phyloP scores from a whole-genome alignment of 2,113 vertebrate genomes.

The Naja naja region DNA sequence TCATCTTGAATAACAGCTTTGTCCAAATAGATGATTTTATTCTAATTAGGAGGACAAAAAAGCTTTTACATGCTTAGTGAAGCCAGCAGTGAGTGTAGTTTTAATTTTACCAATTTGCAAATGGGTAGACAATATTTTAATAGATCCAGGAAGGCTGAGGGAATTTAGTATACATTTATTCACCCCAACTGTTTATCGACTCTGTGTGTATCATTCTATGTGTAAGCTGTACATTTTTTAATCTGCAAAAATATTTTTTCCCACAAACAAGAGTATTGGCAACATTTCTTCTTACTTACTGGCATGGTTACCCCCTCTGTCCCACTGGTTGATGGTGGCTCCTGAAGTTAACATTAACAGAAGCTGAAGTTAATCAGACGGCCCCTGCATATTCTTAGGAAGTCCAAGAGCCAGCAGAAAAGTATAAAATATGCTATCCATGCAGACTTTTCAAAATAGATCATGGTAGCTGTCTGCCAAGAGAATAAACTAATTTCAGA shows the following conservation, averaged over 20 bases:
- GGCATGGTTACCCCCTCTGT: too few relatives aligned
- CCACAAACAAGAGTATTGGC: not conserved
- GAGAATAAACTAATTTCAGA: constrained; percentile 70
- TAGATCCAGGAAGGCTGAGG: constrained; percentile 46
- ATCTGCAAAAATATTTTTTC: not conserved
- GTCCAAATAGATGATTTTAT: constrained; percentile 66
- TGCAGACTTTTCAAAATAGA: constrained; percentile 62
- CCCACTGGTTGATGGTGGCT: not conserved
- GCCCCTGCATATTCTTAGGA: constrained; percentile 29
- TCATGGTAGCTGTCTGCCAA: constrained; percentile 66
- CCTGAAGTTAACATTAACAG: not conserved
- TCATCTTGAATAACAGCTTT: constrained; percentile 63
- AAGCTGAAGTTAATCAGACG: not conserved
- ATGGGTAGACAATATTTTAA: constrained; percentile 56
- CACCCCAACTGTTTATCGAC: not conserved
- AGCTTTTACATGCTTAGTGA: constrained; percentile 43
- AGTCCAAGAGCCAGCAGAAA: constrained; percentile 26
- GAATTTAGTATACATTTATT: constrained; percentile 50
- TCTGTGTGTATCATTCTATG: not conserved
- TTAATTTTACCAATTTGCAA: constrained; percentile 52
- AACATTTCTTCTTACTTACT: not conserved
- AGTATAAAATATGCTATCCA: constrained; percentile 48
- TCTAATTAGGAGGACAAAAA: constrained; percentile 47
- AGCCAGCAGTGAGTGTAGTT: constrained; percentile 42
- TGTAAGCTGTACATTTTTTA: not conserved